Percentiles rank a stretch among this genome's conserved stretches.
Conservation (phyloP, 1,140 invertebrate species). For the Eriosoma lanigerum region DNA sequence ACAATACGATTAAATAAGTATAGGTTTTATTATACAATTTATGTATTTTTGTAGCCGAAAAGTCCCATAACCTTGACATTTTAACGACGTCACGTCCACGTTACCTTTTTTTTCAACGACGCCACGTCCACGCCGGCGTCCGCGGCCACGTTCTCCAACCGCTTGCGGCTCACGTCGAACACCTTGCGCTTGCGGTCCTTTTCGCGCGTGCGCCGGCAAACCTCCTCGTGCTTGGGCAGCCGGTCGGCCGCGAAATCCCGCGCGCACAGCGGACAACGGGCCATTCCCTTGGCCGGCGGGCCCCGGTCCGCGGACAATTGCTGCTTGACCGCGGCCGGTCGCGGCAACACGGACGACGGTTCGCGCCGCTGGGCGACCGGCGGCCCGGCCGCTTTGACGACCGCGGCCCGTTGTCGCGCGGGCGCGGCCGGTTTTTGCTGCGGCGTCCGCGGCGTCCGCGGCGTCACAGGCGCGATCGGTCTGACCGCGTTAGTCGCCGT, state of each 20-base stretch:
- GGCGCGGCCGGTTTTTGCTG: neutral
- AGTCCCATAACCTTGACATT: too few species aligned
- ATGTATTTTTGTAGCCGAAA: too few species aligned
- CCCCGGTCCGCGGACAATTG: neutral
- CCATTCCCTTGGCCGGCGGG: slow-evolving; percentile 51
- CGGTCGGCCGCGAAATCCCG: slow-evolving; percentile 78
- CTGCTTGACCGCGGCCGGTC: neutral
- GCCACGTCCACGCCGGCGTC: slow-evolving; percentile 61
- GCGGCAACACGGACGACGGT: neutral
- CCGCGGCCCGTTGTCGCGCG: neutral
- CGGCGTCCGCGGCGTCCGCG: neutral
- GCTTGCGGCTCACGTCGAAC: slow-evolving; percentile 82
- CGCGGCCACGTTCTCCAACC: slow-evolving; percentile 83
- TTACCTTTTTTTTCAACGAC: slow-evolving; percentile 48
- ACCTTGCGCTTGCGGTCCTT: slow-evolving; percentile 81
- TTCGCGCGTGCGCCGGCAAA: slow-evolving; percentile 72
- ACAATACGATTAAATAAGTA: too few species aligned
- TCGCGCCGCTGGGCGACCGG: neutral
- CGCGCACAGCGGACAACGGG: slow-evolving; percentile 58
- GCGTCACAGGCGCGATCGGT: neutral
- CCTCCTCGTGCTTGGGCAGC: slow-evolving; percentile 76
- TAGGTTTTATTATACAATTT: too few species aligned
- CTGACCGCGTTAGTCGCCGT: slow-evolving; percentile 1
- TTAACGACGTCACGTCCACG: neutral
- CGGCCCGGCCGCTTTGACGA: neutral